Evolutionary conservation across 2,888 invertebrate species (phyloP), one percentile per base, ranked within the genome.

Genomic region (Standfussiana lucernea): DNA sequence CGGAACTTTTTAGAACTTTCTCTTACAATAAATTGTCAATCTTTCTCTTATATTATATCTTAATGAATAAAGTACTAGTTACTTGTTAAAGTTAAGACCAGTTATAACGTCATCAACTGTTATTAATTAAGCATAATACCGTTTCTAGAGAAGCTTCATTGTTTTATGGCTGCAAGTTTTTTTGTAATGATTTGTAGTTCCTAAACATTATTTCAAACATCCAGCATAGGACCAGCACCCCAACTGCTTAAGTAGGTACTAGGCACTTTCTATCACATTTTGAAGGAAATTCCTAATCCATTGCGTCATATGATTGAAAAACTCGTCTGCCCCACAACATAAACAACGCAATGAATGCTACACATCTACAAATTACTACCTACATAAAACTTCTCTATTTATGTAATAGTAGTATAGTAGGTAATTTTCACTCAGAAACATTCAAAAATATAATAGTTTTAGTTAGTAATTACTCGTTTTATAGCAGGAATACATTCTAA

Each of bases 1-100:
- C 18, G 47, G 47, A 45, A 64, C 28, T 35, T 1, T 64, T 40
- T 56, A 24, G 7, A 24, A 56, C 53, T 78, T 83, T 78, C 79
- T 78, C 45, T 65, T 18, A 11, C 18, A 45, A 53, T 15, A 28
- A 37, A 35, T n/a, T n/a, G n/a, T n/a, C n/a, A n/a, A n/a, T n/a
- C n/a, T n/a, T n/a, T n/a, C n/a, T n/a, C n/a, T n/a, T n/a, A 15
- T 78, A 7, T 62, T 18, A 21, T 56, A 45, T 37, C n/a, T 24
- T 53, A 35, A 77, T 62, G 18, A 42, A 45, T n/a, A 56, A 37
- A 59, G 13, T 47, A 53, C 8, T n/a, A 35, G n/a, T 32, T 53
- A 32, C 24, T 56, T 66, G 62, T 47, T 67, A 24, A 37, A 50
- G 11, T 11, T n/a, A 13, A n/a, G n/a, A n/a, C 40, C 40, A 37